phyloP scores from a whole-genome alignment of 1,140 invertebrate genomes.

The Monomorium pharaonis region DNA sequence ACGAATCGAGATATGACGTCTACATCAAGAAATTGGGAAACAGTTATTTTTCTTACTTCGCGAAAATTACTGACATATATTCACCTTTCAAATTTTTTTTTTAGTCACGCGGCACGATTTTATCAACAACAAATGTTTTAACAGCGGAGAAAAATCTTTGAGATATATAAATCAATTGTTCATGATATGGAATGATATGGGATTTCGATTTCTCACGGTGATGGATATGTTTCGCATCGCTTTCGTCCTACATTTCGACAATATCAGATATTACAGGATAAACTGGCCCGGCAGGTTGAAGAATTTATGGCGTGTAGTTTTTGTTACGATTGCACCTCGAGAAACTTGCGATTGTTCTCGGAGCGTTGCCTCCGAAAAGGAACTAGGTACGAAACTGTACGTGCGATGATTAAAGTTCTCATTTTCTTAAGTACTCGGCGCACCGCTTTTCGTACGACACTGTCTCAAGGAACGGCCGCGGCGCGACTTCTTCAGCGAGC shows the following conservation, averaged over 20 bases:
- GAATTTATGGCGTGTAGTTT: slow-evolving; percentile 33
- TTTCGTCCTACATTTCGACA: slow-evolving; percentile 27
- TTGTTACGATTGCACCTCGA: background rate
- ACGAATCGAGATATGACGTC: background rate
- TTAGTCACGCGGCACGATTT: background rate
- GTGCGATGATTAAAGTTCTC: slow-evolving; percentile 60
- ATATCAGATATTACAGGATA: slow-evolving; percentile 38
- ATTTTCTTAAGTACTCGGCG: slow-evolving; percentile 72
- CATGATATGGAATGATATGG: slow-evolving; percentile 57
- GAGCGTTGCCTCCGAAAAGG: slow-evolving; percentile 16
- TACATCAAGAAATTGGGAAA: background rate
- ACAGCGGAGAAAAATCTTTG: slow-evolving; percentile 16
- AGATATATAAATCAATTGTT: slow-evolving; percentile 63
- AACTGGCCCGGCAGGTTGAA: slow-evolving; percentile 22
- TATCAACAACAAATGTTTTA: slow-evolving; percentile 6
- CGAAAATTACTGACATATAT: background rate
- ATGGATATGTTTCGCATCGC: slow-evolving; percentile 45
- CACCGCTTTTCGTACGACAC: slow-evolving; percentile 4
- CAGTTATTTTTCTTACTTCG: background rate
- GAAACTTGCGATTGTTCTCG: background rate
- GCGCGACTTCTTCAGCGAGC: background rate
- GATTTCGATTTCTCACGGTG: slow-evolving; percentile 54
- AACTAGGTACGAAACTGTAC: background rate
- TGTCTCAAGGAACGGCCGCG: slow-evolving; percentile 19
- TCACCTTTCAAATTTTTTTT: background rate